These are phyloP conservation scores for Leucoraja erinaceus DNA, from an alignment of 2,113 vertebrate species.

Conservation along the genomic window DNA sequence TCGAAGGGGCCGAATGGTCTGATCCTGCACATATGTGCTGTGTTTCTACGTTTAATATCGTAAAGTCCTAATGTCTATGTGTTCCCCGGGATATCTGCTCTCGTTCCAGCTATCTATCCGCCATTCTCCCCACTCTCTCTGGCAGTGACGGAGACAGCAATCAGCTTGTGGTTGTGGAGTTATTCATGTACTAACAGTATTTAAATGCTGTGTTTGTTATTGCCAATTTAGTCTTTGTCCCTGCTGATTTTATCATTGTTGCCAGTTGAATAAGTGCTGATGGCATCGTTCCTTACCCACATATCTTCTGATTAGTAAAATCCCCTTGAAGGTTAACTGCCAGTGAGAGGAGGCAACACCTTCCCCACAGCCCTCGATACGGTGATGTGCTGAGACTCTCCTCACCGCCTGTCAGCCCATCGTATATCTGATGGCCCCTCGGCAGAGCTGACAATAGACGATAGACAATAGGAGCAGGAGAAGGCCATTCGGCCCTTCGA, in stretches of 20 bases:
- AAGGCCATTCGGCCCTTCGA: too few species aligned
- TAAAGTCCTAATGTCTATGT: too few species aligned
- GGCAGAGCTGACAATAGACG: not conserved
- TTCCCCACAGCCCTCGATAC: not conserved
- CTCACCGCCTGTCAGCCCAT: not conserved
- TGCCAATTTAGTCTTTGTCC: conserved; percentile 25
- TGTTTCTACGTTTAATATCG: too few species aligned
- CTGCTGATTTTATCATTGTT: conserved; percentile 26
- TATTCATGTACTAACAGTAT: not conserved
- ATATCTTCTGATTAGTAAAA: conserved; percentile 6
- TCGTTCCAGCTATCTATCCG: too few species aligned
- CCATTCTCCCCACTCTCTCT: too few species aligned
- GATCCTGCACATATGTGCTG: too few species aligned
- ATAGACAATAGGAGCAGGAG: too few species aligned
- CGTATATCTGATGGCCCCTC: not conserved
- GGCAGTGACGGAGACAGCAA: not conserved
- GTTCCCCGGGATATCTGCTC: too few species aligned
- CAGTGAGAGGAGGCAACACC: not conserved
- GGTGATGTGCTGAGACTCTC: not conserved
- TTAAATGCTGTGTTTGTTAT: not conserved
- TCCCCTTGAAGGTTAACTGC: not conserved
- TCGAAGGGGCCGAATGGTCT: too few species aligned
- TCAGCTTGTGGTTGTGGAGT: not conserved
- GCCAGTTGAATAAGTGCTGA: conserved; percentile 18
- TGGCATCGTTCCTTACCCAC: not conserved